Evolutionary conservation across 2,888 invertebrate genomes (phyloP).

Genomic region (Mechanitis messenoides): DNA sequence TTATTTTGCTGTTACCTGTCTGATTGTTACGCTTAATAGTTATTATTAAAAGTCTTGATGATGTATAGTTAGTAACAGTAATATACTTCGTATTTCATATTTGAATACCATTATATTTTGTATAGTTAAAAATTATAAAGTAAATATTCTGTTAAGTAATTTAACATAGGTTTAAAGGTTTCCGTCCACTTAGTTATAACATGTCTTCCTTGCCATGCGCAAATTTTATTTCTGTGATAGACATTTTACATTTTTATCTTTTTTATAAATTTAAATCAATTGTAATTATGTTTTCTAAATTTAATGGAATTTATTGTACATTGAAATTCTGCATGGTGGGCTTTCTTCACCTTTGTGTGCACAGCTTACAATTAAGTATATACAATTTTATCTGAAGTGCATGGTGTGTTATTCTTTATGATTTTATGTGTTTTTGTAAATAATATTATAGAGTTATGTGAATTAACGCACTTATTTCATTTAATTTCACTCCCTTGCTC

Average conservation of each 20-base stretch:
- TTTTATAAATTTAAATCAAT: constrained; percentile 29
- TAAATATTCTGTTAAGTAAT: constrained; percentile 10
- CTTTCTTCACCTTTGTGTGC: constrained; percentile 59
- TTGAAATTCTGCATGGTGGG: constrained; percentile 29
- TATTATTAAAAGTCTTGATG: constrained; percentile 1
- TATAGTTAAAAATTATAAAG: background rate
- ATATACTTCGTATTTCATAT: background rate
- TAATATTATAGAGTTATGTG: constrained; percentile 71
- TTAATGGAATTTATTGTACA: constrained; percentile 22
- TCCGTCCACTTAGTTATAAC: constrained; percentile 51
- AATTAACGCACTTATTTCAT: constrained; percentile 74
- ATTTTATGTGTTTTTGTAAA: constrained; percentile 63
- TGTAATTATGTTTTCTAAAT: constrained; percentile 18
- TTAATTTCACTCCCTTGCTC: constrained; percentile 57
- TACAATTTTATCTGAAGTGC: constrained; percentile 69
- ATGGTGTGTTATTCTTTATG: constrained; percentile 72
- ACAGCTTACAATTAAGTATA: constrained; percentile 63
- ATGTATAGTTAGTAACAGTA: constrained; percentile 4
- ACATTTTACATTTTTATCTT: constrained; percentile 31
- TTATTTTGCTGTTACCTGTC: constrained; percentile 31
- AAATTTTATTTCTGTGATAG: constrained; percentile 54
- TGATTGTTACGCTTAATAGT: constrained; percentile 34
- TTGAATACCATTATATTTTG: background rate
- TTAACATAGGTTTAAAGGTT: constrained; percentile 20
- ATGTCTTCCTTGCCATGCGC: constrained; percentile 52